Evolutionary conservation across 1,140 invertebrate species (phyloP).

Genomic region (Lineus longissimus): DNA sequence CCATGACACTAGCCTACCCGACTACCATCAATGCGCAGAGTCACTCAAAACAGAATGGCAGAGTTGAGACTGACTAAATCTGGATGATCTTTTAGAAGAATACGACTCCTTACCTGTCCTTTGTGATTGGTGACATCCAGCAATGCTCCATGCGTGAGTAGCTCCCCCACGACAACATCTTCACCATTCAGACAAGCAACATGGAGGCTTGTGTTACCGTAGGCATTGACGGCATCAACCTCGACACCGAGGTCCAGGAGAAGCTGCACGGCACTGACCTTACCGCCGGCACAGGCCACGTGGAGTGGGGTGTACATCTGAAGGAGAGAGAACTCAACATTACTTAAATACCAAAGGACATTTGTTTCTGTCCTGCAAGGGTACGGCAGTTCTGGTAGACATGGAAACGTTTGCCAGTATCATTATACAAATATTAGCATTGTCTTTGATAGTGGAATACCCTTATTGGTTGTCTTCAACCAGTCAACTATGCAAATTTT

Average conservation of each 20-base stretch:
- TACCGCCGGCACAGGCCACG: conserved; percentile 51
- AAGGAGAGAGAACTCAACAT: conserved; percentile 23
- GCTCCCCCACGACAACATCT: conserved; percentile 56
- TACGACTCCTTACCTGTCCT: conserved; percentile 42
- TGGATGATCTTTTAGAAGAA: too few relatives aligned
- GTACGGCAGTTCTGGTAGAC: not conserved
- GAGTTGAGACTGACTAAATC: too few relatives aligned
- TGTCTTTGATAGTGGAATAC: too few relatives aligned
- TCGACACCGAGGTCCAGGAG: conserved; percentile 60
- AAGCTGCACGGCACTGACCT: conserved; percentile 55
- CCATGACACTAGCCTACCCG: too few relatives aligned
- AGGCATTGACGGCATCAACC: conserved; percentile 59
- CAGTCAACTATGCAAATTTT: too few relatives aligned
- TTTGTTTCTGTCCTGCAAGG: too few relatives aligned
- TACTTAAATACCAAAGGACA: not conserved
- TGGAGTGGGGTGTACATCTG: conserved; percentile 57
- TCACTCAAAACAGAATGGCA: too few relatives aligned
- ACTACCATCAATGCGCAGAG: too few relatives aligned
- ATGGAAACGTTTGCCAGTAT: too few relatives aligned
- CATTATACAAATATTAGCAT: too few relatives aligned
- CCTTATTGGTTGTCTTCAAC: too few relatives aligned
- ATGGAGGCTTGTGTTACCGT: conserved; percentile 64
- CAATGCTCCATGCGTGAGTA: conserved; percentile 55
- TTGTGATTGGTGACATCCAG: conserved; percentile 53
- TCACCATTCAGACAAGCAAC: conserved; percentile 65